Evolutionary conservation across 2,888 invertebrate genomes (phyloP), one percentile per base, ranked within the genome.

Genomic region (Clunio marinus): DNA sequence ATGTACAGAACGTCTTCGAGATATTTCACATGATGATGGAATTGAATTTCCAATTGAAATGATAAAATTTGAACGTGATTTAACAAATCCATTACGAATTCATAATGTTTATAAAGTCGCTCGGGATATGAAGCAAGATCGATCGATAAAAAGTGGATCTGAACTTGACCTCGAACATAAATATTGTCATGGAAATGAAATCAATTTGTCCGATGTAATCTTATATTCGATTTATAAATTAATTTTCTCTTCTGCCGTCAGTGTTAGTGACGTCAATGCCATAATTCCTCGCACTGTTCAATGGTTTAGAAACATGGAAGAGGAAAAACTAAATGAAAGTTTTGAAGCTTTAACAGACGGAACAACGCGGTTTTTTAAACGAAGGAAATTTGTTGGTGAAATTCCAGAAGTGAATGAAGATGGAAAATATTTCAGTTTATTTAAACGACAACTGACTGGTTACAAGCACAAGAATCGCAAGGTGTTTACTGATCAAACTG

Each of bases 41-140:
- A 28, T 77, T 10, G 74, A 75, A 66, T 73, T 94, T 67, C 91
- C 94, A 0, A 76, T 79, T n/a, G 86, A 87, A 73, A 76, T 95
- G 62, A 81, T 87, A 0, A 82, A 89, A 71, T 91, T 94, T 74
- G 96, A 96, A 78, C 83, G 84, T 71, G 95, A 96, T 75, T 83
- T 96, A 78, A 83, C 83, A 15, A 88, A 91, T 73, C 94, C 95
- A 0, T 86, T 93, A 0, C 84, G 86, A 74, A 83, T 93, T 71
- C 94, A 95, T 74, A 96, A 96, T 79, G 84, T 92, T 28, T 88
- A 88, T 72, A 92, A 92, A 80, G 76, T 86, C 69, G 87, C 87
- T 1, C 81, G 87, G 71, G 81, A 86, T 70, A 75, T 73, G 73
- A 80, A 72, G 74, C 81, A 75, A 76, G 77, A 75, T 73, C 72